Conservation (phyloP, 2,113 vertebrate genomes). For the Ginglymostoma cirratum region DNA sequence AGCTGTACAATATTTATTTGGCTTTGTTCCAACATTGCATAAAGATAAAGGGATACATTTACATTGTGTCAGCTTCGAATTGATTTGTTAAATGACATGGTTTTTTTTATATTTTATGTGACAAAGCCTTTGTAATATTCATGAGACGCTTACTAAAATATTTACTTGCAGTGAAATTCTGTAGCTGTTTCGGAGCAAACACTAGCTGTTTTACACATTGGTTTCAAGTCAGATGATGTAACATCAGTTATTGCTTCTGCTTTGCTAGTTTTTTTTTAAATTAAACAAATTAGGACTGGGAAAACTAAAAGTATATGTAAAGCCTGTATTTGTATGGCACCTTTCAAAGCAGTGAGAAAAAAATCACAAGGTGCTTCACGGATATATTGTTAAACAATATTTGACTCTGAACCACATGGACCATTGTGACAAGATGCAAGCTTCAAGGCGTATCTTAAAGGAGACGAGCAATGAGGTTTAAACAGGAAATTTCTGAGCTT, state of each 20-base stretch:
- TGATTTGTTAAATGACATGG: background rate
- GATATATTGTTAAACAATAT: background rate
- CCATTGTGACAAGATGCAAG: too few relatives aligned
- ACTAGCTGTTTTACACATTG: background rate
- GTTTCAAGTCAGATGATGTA: background rate
- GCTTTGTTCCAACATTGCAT: background rate
- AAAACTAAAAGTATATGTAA: too few relatives aligned
- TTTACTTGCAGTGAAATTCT: background rate
- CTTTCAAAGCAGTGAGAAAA: background rate
- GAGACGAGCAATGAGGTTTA: background rate
- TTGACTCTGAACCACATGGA: background rate
- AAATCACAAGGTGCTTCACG: background rate
- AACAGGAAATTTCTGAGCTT: background rate
- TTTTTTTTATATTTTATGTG: background rate
- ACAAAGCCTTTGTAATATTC: background rate
- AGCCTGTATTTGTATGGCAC: background rate
- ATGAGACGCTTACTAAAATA: background rate
- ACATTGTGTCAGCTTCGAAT: background rate
- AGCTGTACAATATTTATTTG: background rate
- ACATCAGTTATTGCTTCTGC: background rate
- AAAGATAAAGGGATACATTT: background rate
- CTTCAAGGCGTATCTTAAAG: background rate
- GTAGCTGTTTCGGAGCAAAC: background rate
- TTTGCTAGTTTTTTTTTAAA: background rate
- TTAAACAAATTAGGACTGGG: background rate